Conservation (phyloP, 2,888 invertebrate genomes). For the Urechis unicinctus region DNA sequence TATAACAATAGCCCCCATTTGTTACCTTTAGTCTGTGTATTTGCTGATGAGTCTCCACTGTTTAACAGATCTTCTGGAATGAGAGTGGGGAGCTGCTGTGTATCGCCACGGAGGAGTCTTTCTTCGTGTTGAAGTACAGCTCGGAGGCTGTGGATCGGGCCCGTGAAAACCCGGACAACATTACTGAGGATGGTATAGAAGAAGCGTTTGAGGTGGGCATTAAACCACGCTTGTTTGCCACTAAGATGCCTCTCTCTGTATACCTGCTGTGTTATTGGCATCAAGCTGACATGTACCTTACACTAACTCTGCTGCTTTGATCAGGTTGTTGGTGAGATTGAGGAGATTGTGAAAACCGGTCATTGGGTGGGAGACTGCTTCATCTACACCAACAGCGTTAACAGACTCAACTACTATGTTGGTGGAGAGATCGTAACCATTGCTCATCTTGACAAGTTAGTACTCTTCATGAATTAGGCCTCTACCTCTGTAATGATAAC, state of each 20-base stretch:
- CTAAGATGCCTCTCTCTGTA: too few relatives aligned
- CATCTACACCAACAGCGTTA: conserved; percentile 96
- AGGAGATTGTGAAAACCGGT: conserved; percentile 87
- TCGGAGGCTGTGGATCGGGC: conserved; percentile 72
- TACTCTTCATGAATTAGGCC: neutral
- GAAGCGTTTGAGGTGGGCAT: conserved; percentile 83
- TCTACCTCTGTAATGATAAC: too few relatives aligned
- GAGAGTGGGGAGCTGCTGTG: conserved; percentile 90
- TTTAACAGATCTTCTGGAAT: conserved; percentile 75
- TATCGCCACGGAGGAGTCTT: conserved; percentile 89
- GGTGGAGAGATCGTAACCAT: conserved; percentile 99
- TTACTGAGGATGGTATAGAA: conserved; percentile 79
- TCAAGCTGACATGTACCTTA: too few relatives aligned
- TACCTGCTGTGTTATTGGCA: too few relatives aligned
- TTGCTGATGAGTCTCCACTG: neutral
- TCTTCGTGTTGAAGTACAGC: conserved; percentile 86
- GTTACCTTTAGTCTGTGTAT: conserved; percentile 1
- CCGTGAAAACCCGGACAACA: conserved; percentile 65
- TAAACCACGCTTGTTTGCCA: too few relatives aligned
- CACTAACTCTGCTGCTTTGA: too few relatives aligned
- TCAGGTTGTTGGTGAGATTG: conserved; percentile 79
- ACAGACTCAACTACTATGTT: conserved; percentile 97
- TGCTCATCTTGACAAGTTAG: conserved; percentile 80
- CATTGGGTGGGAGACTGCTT: conserved; percentile 99
- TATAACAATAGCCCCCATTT: neutral